These are phyloP conservation scores for Hydrolagus affinis DNA, from an alignment of 2,113 vertebrate species.

Conservation along the genomic window DNA sequence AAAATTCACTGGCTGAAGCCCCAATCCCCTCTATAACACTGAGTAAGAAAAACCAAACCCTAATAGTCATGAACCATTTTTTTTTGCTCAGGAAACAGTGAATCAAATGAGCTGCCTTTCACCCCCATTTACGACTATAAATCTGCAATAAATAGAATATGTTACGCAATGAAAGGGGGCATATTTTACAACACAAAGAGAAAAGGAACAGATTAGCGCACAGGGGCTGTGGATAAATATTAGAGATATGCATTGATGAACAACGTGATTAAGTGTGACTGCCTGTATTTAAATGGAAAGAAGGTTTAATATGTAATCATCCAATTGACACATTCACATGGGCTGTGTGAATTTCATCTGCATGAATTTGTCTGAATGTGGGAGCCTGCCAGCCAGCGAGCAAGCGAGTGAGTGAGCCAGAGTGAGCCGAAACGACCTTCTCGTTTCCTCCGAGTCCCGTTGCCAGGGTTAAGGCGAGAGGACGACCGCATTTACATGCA, in stretches of 20 bases:
- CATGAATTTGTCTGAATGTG: constrained; percentile 30
- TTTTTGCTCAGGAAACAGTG: background rate
- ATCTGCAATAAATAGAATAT: constrained; percentile 15
- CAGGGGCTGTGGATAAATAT: constrained; percentile 25
- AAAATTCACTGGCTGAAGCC: constrained; percentile 11
- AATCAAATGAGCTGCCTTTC: background rate
- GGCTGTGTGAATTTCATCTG: constrained; percentile 29
- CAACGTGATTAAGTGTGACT: constrained; percentile 30
- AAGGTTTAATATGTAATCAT: constrained; percentile 30
- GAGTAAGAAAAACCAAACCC: background rate
- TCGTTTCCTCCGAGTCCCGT: background rate
- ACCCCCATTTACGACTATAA: background rate
- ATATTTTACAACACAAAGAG: constrained; percentile 29
- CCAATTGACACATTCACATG: constrained; percentile 30
- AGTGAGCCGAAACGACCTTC: constrained; percentile 9
- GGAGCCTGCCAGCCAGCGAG: background rate
- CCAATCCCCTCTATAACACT: background rate
- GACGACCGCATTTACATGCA: background rate
- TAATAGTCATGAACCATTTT: background rate
- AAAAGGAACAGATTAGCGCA: background rate
- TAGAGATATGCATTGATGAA: constrained; percentile 29
- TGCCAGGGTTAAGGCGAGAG: background rate
- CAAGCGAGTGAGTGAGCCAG: too few species aligned
- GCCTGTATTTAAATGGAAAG: constrained; percentile 25
- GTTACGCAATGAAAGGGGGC: background rate